Percentiles rank a stretch among this genome's conserved stretches.
These are phyloP conservation scores for Volucella inanis DNA, from an alignment of 2,888 invertebrate genomes.

Conservation along the genomic window DNA sequence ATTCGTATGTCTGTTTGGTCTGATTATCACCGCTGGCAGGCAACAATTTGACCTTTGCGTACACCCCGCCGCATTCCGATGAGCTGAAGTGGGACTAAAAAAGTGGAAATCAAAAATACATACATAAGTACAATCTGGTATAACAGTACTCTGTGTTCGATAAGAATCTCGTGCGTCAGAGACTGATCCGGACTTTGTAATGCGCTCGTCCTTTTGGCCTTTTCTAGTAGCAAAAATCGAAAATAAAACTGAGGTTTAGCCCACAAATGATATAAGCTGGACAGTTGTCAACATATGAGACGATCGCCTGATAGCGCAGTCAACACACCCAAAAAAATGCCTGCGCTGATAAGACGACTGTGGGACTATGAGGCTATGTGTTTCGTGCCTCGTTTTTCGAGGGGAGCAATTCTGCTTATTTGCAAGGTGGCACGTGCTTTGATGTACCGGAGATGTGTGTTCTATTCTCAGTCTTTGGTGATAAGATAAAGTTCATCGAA, in stretches of 20 bases:
- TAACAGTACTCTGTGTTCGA: slow-evolving; percentile 14
- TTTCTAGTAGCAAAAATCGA: slow-evolving; percentile 32
- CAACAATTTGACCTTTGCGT: slow-evolving; percentile 49
- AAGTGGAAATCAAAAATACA: neutral
- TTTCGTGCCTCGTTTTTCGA: neutral
- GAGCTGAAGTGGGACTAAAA: slow-evolving; percentile 19
- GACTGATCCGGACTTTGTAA: slow-evolving; percentile 56
- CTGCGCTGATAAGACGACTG: slow-evolving; percentile 45
- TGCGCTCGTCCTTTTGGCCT: slow-evolving; percentile 39
- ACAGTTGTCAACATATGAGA: slow-evolving; percentile 59
- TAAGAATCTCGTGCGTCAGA: slow-evolving; percentile 72
- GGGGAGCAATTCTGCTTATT: slow-evolving; percentile 27
- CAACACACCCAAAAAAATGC: slow-evolving; percentile 2
- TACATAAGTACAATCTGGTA: too few species aligned
- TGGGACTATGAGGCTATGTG: neutral
- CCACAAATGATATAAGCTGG: slow-evolving; percentile 22
- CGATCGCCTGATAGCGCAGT: slow-evolving; percentile 57
- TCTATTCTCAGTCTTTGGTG: slow-evolving; percentile 47
- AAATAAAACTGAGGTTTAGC: slow-evolving; percentile 35
- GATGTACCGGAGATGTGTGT: slow-evolving; percentile 11
- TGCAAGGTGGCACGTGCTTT: slow-evolving; percentile 62
- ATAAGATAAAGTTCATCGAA: slow-evolving; percentile 68
- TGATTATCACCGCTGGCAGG: slow-evolving; percentile 40
- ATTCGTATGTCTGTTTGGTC: slow-evolving; percentile 35
- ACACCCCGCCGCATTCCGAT: slow-evolving; percentile 26